Conservation (phyloP, 2,797 vertebrate genomes). For the Tadarida brasiliensis region DNA sequence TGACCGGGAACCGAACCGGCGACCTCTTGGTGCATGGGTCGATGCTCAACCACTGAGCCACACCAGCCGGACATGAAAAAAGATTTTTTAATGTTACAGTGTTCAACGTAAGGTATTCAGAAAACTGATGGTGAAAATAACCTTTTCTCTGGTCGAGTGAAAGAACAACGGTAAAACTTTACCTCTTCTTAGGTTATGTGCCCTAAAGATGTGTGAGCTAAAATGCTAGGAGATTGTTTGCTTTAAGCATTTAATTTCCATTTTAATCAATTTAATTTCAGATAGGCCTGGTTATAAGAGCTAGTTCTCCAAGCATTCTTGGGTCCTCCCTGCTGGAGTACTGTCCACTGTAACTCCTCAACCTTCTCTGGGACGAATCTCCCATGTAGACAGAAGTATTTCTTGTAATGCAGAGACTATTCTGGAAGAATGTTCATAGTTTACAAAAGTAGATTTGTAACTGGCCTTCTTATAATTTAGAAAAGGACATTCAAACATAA, state of each 20-base stretch:
- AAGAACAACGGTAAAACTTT: not conserved
- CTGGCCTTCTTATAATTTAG: not conserved
- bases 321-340: not conserved
- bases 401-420: not conserved
- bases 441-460: not conserved
- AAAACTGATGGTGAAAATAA: not conserved
- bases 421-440: not conserved
- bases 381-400: not conserved
- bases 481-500: not conserved
- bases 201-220: not conserved
- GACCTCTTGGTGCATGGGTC: no score
- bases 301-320: not conserved
- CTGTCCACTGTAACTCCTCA: not conserved
- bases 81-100: not conserved
- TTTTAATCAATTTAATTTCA: not conserved
- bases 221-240: not conserved
- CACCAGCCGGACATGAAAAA: no score
- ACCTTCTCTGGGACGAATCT: not conserved
- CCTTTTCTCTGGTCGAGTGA: not conserved
- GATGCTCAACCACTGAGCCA: no score
- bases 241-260: slow-evolving; percentile 9
- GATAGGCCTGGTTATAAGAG: not conserved
- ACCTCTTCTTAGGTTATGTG: not conserved
- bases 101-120: not conserved
- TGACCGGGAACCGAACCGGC: no score